phyloP scores from a whole-genome alignment of 2,113 vertebrate species.

The Myrmophylax atrothorax region DNA sequence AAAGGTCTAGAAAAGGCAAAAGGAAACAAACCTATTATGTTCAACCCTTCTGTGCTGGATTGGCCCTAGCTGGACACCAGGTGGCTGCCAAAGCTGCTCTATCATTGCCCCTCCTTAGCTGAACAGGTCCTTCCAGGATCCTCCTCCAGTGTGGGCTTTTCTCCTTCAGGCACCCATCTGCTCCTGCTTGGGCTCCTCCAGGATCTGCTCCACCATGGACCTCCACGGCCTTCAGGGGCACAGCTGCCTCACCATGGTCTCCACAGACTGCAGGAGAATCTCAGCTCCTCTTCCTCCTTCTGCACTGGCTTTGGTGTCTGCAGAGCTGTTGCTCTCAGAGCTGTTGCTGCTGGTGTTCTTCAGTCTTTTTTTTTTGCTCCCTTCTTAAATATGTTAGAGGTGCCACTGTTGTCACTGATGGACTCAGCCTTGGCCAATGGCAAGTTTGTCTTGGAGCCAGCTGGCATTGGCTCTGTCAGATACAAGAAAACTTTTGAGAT shows the following conservation, averaged over 20 bases:
- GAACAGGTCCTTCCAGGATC: not conserved
- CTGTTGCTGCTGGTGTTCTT: not conserved
- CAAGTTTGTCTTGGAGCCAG: not conserved
- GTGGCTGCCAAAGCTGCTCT: not conserved
- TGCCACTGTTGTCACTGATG: not conserved
- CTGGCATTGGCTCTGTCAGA: not conserved
- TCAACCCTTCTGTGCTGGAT: not conserved
- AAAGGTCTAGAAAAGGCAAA: not conserved
- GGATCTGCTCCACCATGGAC: not conserved
- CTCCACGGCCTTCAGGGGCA: not conserved
- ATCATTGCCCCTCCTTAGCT: not conserved
- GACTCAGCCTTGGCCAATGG: not conserved
- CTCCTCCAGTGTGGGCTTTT: not conserved
- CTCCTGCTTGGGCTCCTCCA: not conserved
- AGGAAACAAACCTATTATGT: not conserved
- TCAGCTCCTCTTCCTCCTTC: not conserved
- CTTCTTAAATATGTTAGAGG: not conserved
- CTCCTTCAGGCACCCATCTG: not conserved
- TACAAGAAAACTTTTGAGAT: not conserved
- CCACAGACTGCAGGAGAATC: not conserved
- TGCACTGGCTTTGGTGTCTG: not conserved
- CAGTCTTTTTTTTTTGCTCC: not conserved
- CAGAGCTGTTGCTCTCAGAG: not conserved
- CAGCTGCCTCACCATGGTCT: not conserved
- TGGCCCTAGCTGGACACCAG: not conserved